These are phyloP conservation scores for Dolomedes plantarius DNA, from an alignment of 2,888 invertebrate species.

Conservation along the genomic window DNA sequence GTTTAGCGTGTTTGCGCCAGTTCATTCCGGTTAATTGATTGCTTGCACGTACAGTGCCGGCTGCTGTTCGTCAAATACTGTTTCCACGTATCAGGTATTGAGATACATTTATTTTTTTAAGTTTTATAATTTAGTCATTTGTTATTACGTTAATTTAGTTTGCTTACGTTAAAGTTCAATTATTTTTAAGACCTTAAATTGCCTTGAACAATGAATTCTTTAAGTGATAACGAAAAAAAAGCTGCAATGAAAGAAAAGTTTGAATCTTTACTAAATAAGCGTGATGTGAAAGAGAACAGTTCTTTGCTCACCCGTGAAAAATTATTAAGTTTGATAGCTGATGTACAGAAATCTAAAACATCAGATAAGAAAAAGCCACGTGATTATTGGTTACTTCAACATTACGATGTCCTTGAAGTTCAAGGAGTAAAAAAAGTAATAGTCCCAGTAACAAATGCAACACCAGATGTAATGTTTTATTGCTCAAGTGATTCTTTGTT, in stretches of 20 bases:
- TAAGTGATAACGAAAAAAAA: too few species aligned
- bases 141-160: too few species aligned
- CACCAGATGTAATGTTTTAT: slow-evolving; percentile 43
- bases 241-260: slow-evolving; percentile 56
- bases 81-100: too few species aligned
- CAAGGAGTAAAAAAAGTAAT: slow-evolving; percentile 40
- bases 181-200: too few species aligned
- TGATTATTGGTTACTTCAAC: slow-evolving; percentile 68
- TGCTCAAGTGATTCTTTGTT: slow-evolving; percentile 34
- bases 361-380: slow-evolving; percentile 64
- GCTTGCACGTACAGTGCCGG: too few species aligned
- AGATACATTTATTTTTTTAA: too few species aligned
- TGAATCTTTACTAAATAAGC: slow-evolving; percentile 66
- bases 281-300: slow-evolving; percentile 67
- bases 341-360: slow-evolving; percentile 65
- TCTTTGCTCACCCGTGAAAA: slow-evolving; percentile 64
- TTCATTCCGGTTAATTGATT: too few species aligned
- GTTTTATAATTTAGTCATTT: too few species aligned
- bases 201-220: too few species aligned
- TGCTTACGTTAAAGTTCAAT: too few species aligned
- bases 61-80: too few species aligned
- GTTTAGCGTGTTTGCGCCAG: slow-evolving; percentile 45
- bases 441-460: slow-evolving; percentile 40
- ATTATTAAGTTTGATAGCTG: slow-evolving; percentile 64
- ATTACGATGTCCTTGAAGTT: slow-evolving; percentile 57